Percentiles rank a stretch among this genome's conserved stretches.
Conservation (phyloP, 2,113 vertebrate genomes). For the Bufo gargarizans region DNA sequence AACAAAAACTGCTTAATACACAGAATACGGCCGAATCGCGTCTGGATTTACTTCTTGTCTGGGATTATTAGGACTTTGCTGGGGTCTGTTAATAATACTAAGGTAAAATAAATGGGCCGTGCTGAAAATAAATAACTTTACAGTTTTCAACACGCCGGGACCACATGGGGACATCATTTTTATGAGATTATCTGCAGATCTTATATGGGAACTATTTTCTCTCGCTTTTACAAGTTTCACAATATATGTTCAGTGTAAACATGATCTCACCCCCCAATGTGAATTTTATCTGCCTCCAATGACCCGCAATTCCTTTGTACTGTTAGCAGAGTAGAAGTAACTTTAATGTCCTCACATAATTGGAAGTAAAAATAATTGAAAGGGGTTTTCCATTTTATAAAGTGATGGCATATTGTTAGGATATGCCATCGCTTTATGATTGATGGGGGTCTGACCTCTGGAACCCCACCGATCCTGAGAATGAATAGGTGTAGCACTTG, state of each 20-base stretch:
- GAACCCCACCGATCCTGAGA: too few species aligned
- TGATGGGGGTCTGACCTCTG: too few species aligned
- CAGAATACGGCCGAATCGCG: slow-evolving; percentile 41
- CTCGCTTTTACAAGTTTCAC: slow-evolving; percentile 5
- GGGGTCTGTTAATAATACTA: slow-evolving; percentile 32
- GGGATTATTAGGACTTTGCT: slow-evolving; percentile 50
- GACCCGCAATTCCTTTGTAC: neutral
- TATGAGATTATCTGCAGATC: slow-evolving; percentile 17
- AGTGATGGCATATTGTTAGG: too few species aligned
- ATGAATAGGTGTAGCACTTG: too few species aligned
- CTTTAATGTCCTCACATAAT: neutral
- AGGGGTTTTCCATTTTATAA: neutral
- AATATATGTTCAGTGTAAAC: slow-evolving; percentile 4
- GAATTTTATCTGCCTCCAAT: slow-evolving; percentile 32
- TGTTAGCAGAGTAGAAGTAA: neutral
- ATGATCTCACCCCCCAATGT: slow-evolving; percentile 23
- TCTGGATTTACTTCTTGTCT: slow-evolving; percentile 49
- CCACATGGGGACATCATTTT: slow-evolving; percentile 45
- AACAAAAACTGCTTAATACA: slow-evolving; percentile 58
- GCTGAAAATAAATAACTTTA: slow-evolving; percentile 51
- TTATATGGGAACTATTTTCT: slow-evolving; percentile 19
- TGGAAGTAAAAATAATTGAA: neutral
- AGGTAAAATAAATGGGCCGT: slow-evolving; percentile 42
- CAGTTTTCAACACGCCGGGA: slow-evolving; percentile 16
- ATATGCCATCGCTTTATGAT: too few species aligned